Evolutionary conservation across 2,797 vertebrate species (phyloP).

Genomic region (Channa striata): DNA sequence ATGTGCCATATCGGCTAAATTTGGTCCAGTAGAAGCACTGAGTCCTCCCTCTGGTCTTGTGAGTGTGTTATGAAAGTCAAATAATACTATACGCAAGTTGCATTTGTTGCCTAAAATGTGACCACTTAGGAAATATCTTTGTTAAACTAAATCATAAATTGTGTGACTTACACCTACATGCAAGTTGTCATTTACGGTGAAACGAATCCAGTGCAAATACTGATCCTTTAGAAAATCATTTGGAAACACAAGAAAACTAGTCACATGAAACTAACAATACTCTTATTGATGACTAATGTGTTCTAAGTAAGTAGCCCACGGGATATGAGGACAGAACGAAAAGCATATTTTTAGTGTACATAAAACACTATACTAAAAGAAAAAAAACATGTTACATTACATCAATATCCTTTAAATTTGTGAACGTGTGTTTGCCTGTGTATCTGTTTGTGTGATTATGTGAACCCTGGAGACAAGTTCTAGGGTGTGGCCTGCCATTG

Average conservation of each 20-base stretch:
- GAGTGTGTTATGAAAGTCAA: background rate
- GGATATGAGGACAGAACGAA: background rate
- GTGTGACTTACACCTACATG: conserved; percentile 24
- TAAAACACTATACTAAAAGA: too few relatives aligned
- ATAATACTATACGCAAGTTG: background rate
- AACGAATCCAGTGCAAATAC: too few relatives aligned
- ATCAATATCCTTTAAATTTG: background rate
- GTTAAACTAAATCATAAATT: conserved; percentile 13
- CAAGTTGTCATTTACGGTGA: too few relatives aligned
- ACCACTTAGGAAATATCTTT: too few relatives aligned
- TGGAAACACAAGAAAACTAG: too few relatives aligned
- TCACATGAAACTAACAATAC: too few relatives aligned
- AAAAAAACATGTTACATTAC: background rate
- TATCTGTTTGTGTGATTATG: conserved; percentile 7
- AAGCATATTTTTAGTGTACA: too few relatives aligned
- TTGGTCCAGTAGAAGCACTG: background rate
- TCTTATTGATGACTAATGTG: background rate
- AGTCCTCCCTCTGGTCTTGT: conserved; percentile 12
- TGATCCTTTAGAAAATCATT: too few relatives aligned
- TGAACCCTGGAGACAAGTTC: conserved; percentile 43
- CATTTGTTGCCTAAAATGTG: too few relatives aligned
- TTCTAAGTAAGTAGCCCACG: background rate
- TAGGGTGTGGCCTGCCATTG: conserved; percentile 62
- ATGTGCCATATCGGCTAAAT: too few relatives aligned
- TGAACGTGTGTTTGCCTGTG: background rate